Evolutionary conservation across 1,140 invertebrate genomes (phyloP), one percentile per base, ranked within the genome.

Genomic region (Saccostrea cuccullata): DNA sequence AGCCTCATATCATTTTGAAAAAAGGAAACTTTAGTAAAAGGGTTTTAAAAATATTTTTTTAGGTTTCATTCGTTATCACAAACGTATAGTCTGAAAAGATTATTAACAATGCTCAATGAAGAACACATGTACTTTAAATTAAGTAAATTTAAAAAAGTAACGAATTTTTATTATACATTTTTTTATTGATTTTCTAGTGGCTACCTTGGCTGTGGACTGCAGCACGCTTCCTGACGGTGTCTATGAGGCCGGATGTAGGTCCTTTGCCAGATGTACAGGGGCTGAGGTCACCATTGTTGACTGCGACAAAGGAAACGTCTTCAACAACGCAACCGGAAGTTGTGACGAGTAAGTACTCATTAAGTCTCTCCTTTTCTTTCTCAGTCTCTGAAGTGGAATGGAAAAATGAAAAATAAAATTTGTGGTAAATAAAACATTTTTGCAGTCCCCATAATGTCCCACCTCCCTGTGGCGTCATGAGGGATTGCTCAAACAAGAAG

Each of bases 321-420:
- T 64, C 55, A 89, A 89, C 64, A 86, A 86, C n/a, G 60, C 23
- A 30, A 89, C 85, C 20, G 67, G 60, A 60, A 40, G 55, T 17
- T 89, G 88, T 84, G 88, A 89, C 47, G 84, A 86, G 88, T 89
- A 84, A 36, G 87, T 85, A 67, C 8, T 73, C 0, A 15, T n/a
- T 13, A 0, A 4, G 20, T 67, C 17, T 67, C 60, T 73, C 70
- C 4, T 15, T 73, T 11, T 73, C 70, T 64, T 8, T 0, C 23
- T 36, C 70, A 4, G 11, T 77, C 23, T 77, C 12, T 77, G 23
- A 30, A 26, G 12, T 12, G 20, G 1, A 17, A 15, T 15, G 58
- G 15, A 64, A 64, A 6, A 3, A 6, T 64, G n/a, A 2, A 20
- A 20, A 64, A 20, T 20, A 64, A n/a, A 64, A n/a, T 36, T 36